These are phyloP conservation scores for Nothura maculosa DNA, from an alignment of 2,797 vertebrate genomes.

Conservation along the genomic window DNA sequence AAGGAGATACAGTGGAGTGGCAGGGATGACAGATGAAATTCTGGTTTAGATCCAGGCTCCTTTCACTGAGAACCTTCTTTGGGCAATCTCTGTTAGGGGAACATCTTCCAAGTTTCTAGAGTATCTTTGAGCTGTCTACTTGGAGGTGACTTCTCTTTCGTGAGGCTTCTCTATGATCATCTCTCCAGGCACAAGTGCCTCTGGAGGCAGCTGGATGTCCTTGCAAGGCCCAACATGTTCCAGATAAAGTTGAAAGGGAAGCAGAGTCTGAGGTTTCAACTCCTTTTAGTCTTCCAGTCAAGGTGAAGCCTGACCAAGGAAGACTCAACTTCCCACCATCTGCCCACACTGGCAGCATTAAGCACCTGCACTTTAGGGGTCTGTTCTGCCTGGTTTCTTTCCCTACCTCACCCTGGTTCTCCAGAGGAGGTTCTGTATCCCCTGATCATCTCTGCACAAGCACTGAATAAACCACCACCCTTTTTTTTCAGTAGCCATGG, in stretches of 20 bases:
- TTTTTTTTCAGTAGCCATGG: background rate
- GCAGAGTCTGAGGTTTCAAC: conserved; percentile 24
- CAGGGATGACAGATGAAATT: background rate
- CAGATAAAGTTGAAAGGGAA: background rate
- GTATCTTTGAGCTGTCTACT: background rate
- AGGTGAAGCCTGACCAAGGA: conserved; percentile 55
- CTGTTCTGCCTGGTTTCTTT: conserved; percentile 30
- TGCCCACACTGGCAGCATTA: conserved; percentile 21
- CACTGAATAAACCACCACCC: background rate
- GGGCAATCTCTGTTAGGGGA: background rate
- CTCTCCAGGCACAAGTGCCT: background rate
- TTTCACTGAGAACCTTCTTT: background rate
- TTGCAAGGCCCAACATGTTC: background rate
- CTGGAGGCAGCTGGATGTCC: background rate
- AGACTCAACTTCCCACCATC: conserved; percentile 30
- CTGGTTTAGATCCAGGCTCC: background rate
- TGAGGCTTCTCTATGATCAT: background rate
- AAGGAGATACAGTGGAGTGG: background rate
- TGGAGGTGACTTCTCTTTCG: background rate
- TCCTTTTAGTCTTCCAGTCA: conserved; percentile 71
- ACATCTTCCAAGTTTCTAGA: background rate
- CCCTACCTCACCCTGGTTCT: background rate
- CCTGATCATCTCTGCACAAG: conserved; percentile 5
- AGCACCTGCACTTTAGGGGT: conserved; percentile 76
- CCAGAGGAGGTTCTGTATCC: background rate